Evolutionary conservation across 2,113 vertebrate species (phyloP), one percentile per base, ranked within the genome.

Genomic region (Mirounga angustirostris): DNA sequence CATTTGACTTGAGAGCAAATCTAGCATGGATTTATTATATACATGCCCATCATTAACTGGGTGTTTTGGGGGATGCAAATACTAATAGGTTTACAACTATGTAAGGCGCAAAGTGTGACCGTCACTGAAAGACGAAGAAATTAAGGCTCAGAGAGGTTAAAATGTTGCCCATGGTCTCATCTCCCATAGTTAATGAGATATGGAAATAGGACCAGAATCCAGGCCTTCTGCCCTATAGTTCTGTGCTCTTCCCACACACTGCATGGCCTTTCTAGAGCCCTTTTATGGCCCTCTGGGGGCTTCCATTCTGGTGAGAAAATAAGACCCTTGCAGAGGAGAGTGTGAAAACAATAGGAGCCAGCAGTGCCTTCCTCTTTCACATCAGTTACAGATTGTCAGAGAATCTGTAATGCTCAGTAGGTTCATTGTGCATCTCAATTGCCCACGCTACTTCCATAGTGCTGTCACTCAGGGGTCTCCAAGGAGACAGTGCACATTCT

Each of bases 401-500:
- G 43, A 61, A 59, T 83, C 63, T 67, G 30, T 78, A 56, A 95
- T 86, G 50, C 22, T 96, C 59, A 73, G 63, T 58, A 85, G 30
- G 73, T 65, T 96, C 36, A 92, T 46, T 92, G 79, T 90, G 83
- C 59, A 28, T 97, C 24, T 96, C 46, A 58, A 2, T 91, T 93
- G 59, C 82, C 92, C 83, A 95, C 3, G 3, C 87, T 97, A 52
- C 67, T 87, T 96, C 50, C 46, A 95, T 71, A 95, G 84, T 89
- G 36, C 83, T 97, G 83, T 88, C 95, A 96, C 58, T 71, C 16
- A 40, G 22, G 67, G 54, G 61, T 97, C 95, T 97, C 96, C 74
- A 97, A 92, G 95, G 95, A 97, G 86, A 96, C 36, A 36, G 89
- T 73, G 46, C 67, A 94, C 50, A 84, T 88, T 96, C 65, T 96